A percentile compares a stretch with the other conserved stretches of the same genome.
These are phyloP conservation scores for Hydrophis major DNA, from an alignment of 2,797 vertebrate genomes.

Conservation along the genomic window DNA sequence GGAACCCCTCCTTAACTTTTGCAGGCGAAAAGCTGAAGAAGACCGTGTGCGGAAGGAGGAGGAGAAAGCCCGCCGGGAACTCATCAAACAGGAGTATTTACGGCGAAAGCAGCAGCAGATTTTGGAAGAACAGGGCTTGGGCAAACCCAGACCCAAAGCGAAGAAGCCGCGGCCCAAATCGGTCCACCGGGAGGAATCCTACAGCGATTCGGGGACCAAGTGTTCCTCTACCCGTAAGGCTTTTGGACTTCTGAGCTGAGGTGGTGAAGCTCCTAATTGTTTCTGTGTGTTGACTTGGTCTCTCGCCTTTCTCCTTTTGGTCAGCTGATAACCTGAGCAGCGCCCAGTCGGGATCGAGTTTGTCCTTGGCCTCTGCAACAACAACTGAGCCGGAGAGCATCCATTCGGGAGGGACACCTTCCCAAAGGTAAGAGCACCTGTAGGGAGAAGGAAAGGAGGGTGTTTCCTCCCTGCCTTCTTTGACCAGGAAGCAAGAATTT, in stretches of 20 bases:
- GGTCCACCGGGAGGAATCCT: slow-evolving; percentile 85
- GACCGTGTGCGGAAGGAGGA: slow-evolving; percentile 94
- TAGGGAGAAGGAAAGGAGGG: neutral
- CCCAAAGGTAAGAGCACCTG: slow-evolving; percentile 81
- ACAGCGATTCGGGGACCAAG: slow-evolving; percentile 81
- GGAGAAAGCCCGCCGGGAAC: slow-evolving; percentile 90
- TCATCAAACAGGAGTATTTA: slow-evolving; percentile 96
- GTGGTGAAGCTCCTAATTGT: too few relatives aligned
- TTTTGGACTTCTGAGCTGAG: too few relatives aligned
- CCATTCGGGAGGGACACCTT: slow-evolving; percentile 87
- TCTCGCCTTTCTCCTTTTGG: neutral
- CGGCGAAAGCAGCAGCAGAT: slow-evolving; percentile 92
- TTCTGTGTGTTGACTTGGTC: neutral
- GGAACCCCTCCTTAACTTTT: neutral
- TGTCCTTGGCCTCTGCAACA: slow-evolving; percentile 91
- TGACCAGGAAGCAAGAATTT: neutral
- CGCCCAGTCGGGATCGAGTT: slow-evolving; percentile 91
- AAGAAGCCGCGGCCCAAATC: slow-evolving; percentile 88
- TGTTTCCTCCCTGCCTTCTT: neutral
- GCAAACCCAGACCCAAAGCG: slow-evolving; percentile 80
- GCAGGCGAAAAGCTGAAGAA: slow-evolving; percentile 92
- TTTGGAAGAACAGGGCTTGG: slow-evolving; percentile 89
- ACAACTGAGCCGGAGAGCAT: slow-evolving; percentile 94
- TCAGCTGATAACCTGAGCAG: slow-evolving; percentile 89
- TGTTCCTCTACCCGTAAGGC: slow-evolving; percentile 85